Conservation (phyloP, 2,797 vertebrate genomes). For the Oceanodroma leucorhoa region DNA sequence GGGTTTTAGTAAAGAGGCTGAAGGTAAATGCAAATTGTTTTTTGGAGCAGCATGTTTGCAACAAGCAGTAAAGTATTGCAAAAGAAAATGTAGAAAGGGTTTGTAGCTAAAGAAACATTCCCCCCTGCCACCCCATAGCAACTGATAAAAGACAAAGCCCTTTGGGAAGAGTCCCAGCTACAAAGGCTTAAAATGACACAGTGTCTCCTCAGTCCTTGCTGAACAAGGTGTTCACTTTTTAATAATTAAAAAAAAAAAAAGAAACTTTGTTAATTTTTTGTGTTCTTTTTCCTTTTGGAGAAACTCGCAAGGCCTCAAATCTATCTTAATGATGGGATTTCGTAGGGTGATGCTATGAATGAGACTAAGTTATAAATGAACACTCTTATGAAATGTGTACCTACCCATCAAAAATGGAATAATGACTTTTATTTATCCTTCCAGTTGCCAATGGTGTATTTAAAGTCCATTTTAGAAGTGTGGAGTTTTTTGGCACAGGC, state of each 20-base stretch:
- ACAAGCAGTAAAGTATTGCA: neutral
- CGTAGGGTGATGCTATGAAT: neutral
- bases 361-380: neutral
- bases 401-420: neutral
- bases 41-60: neutral
- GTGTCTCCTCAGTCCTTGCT: neutral
- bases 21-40: neutral
- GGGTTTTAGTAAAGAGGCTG: neutral
- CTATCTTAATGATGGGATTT: neutral
- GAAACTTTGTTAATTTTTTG: neutral
- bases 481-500: neutral
- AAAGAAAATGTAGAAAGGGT: neutral
- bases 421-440: neutral
- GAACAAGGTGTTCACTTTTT: neutral
- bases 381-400: neutral
- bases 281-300: neutral
- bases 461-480: neutral
- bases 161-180: neutral
- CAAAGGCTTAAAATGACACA: neutral
- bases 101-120: neutral
- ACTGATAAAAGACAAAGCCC: neutral
- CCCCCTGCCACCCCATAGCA: fast-evolving
- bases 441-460: neutral
- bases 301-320: neutral
- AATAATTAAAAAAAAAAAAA: neutral